Evolutionary conservation across 2,888 invertebrate genomes (phyloP), one percentile per base, ranked within the genome.

Genomic region (Lepidonotus clava): DNA sequence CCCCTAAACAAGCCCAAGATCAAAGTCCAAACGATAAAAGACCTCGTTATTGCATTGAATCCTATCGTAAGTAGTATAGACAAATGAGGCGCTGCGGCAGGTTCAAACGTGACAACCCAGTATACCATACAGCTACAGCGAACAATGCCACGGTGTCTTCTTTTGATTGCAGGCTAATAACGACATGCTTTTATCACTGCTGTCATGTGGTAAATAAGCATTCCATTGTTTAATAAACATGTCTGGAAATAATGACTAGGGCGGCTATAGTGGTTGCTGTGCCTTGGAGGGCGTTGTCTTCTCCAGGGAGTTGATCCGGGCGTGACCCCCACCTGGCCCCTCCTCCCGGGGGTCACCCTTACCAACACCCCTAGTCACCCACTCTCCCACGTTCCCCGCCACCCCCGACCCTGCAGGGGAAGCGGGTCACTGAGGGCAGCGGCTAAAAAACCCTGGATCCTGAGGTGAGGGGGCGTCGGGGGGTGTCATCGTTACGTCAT

Each of bases 401-500:
- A 11, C 56, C 5, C 14, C 46, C 18, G 46, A 46, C 8, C 8
- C 8, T 46, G n/a, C n/a, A n/a, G n/a, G n/a, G n/a, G n/a, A n/a
- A n/a, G n/a, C 8, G 38, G 71, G 71, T 24, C 66, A 66, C 21
- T 8, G 46, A 11, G 4, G 21, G 66, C 34, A 66, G 66, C 28
- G 71, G 38, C 18, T n/a, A 6, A 71, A 71, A 71, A 71, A 56
- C 36, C 71, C 71, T 71, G 71, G 71, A 71, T 36, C 21, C 18
- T n/a, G 38, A 21, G 71, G 38, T 71, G 21, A 18, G 36, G 38
- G 71, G 71, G 71, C 4, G 67, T 6, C 5, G 71, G 46, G 21
- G 14, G 71, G 71, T 71, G 71, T 71, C 71, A 71, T 36, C 18
- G 38, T 71, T 71, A 38, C 71, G 38, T 71, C 71, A 71, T 38